Evolutionary conservation across 2,113 vertebrate genomes (phyloP).

Genomic region (Catagonus wagneri): DNA sequence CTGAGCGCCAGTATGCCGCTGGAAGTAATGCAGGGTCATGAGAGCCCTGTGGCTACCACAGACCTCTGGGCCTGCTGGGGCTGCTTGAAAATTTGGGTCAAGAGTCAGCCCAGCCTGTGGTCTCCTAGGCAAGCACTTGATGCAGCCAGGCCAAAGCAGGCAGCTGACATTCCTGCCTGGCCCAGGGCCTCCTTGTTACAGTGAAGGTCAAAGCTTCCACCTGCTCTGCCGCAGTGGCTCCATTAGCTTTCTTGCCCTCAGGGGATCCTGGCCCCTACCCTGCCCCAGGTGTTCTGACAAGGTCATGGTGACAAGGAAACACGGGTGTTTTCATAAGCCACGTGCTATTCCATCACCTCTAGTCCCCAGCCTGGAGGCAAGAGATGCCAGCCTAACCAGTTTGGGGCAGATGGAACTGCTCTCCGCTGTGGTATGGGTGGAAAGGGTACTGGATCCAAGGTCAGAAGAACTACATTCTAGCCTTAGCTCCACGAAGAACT

Average conservation of each 20-base stretch:
- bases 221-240: background rate
- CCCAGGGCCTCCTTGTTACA: conserved; percentile 55
- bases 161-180: conserved; percentile 59
- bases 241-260: conserved; percentile 43
- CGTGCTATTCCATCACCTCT: background rate
- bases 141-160: conserved; percentile 46
- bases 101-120: background rate
- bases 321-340: conserved; percentile 28
- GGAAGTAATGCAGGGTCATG: background rate
- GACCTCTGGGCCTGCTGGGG: background rate
- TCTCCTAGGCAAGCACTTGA: conserved; percentile 13
- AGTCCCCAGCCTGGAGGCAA: conserved; percentile 51
- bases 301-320: conserved; percentile 59
- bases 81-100: conserved; percentile 50
- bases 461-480: conserved; percentile 50
- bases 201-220: conserved; percentile 70
- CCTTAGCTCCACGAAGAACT: background rate
- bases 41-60: background rate
- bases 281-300: conserved; percentile 63
- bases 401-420: conserved; percentile 37
- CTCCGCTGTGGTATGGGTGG: background rate
- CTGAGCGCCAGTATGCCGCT: background rate
- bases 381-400: conserved; percentile 63
- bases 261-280: background rate
- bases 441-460: background rate